Conservation (phyloP, 2,113 vertebrate genomes). For the Melanostigma gelatinosum region DNA sequence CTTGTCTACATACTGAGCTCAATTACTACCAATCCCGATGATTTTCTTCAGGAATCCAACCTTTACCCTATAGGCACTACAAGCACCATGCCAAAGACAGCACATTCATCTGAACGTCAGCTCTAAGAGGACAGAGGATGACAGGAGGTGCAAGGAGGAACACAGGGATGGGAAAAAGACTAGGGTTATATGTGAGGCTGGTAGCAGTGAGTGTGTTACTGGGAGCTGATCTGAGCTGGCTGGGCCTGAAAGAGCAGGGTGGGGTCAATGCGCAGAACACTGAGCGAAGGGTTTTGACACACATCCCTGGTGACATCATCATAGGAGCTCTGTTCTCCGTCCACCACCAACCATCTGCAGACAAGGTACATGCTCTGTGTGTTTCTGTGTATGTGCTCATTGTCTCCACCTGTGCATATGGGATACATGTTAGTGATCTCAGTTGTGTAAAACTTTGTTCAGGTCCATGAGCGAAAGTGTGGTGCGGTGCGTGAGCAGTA, state of each 20-base stretch:
- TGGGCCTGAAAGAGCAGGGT: slow-evolving; percentile 74
- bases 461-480: slow-evolving; percentile 96
- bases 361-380: slow-evolving; percentile 83
- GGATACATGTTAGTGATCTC: slow-evolving; percentile 10
- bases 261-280: slow-evolving; percentile 89
- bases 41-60: slow-evolving; percentile 38
- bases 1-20: not conserved
- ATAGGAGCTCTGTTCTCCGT: slow-evolving; percentile 98
- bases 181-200: slow-evolving; percentile 43
- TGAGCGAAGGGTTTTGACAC: slow-evolving; percentile 92
- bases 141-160: slow-evolving; percentile 37
- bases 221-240: slow-evolving; percentile 57
- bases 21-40: not conserved
- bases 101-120: slow-evolving; percentile 18
- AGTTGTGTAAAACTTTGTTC: not conserved
- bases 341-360: slow-evolving; percentile 96
- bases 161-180: slow-evolving; percentile 19
- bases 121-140: slow-evolving; percentile 56
- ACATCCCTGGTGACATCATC: slow-evolving; percentile 95
- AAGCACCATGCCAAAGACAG: slow-evolving; percentile 21
- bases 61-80: not conserved
- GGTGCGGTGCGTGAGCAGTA: slow-evolving; percentile 97
- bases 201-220: slow-evolving; percentile 58
- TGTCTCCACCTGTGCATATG: not conserved
- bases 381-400: not conserved